Evolutionary conservation across 2,888 invertebrate genomes (phyloP).

Genomic region (Lapara coniferarum): DNA sequence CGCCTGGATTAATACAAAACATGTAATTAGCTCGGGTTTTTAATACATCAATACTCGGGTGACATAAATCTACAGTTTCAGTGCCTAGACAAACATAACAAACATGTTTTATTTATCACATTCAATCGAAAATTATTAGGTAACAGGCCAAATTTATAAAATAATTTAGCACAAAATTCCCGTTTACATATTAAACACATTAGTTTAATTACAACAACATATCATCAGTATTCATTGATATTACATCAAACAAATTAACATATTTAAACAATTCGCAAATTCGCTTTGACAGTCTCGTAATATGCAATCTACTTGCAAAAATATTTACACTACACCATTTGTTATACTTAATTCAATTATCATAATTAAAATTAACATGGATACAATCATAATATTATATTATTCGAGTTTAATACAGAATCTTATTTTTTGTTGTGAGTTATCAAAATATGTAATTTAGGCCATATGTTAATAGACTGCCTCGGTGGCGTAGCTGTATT

Average conservation of each 20-base stretch:
- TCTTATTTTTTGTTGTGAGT: too few species aligned
- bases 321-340: too few species aligned
- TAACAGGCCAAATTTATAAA: too few species aligned
- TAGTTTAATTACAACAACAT: neutral
- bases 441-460: too few species aligned
- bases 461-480: too few species aligned
- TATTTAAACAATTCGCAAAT: neutral
- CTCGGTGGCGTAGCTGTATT: too few species aligned
- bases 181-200: neutral
- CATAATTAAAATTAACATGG: too few species aligned
- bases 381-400: too few species aligned
- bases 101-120: neutral
- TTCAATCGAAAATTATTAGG: too few species aligned
- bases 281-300: neutral
- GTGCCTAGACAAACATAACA: neutral
- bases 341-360: too few species aligned
- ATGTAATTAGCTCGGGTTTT: constrained; percentile 1
- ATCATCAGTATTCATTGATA: neutral
- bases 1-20: constrained; percentile 5
- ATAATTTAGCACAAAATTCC: neutral
- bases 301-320: too few species aligned
- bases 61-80: neutral
- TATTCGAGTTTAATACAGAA: too few species aligned
- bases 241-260: neutral
- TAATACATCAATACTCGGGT: constrained; percentile 1